phyloP scores from a whole-genome alignment of 1,140 invertebrate species.

The Aphidius gifuensis region DNA sequence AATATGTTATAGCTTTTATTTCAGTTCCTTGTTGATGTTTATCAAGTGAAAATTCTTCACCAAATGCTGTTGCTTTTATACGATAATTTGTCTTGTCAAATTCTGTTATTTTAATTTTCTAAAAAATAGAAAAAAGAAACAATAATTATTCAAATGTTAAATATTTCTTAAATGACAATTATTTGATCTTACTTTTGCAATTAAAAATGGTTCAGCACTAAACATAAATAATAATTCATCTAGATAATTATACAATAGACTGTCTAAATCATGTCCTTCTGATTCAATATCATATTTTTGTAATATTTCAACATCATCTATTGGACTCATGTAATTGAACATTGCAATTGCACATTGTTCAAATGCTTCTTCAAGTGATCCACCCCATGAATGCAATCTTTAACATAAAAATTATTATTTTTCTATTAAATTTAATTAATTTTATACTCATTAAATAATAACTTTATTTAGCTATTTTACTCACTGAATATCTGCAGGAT shows the following conservation, averaged over 20 bases:
- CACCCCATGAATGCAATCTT: constrained; percentile 91
- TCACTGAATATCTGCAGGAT: constrained; percentile 97
- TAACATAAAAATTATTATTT: not conserved
- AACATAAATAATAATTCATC: constrained; percentile 95
- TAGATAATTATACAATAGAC: constrained; percentile 89
- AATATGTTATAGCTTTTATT: constrained; percentile 99
- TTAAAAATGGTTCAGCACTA: constrained; percentile 81
- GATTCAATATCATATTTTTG: constrained; percentile 80
- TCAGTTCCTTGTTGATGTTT: constrained; percentile 98
- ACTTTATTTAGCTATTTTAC: constrained; percentile 46
- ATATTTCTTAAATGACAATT: not conserved
- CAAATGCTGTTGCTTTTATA: constrained; percentile 84
- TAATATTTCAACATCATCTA: constrained; percentile 79
- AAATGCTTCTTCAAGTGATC: constrained; percentile 83
- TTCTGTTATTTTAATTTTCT: constrained; percentile 84
- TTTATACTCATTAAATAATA: constrained; percentile 11
- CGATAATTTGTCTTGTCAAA: constrained; percentile 83
- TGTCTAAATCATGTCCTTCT: constrained; percentile 80
- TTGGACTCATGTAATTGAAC: constrained; percentile 97
- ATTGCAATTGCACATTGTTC: constrained; percentile 94
- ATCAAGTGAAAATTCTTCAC: constrained; percentile 87
- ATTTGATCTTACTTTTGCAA: constrained; percentile 61
- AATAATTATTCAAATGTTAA: constrained; percentile 1
- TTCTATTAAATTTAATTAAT: constrained; percentile 26
- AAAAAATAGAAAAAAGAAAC: constrained; percentile 59